Evolutionary conservation across 2,888 invertebrate genomes (phyloP).

Genomic region (Coleophora deauratella): DNA sequence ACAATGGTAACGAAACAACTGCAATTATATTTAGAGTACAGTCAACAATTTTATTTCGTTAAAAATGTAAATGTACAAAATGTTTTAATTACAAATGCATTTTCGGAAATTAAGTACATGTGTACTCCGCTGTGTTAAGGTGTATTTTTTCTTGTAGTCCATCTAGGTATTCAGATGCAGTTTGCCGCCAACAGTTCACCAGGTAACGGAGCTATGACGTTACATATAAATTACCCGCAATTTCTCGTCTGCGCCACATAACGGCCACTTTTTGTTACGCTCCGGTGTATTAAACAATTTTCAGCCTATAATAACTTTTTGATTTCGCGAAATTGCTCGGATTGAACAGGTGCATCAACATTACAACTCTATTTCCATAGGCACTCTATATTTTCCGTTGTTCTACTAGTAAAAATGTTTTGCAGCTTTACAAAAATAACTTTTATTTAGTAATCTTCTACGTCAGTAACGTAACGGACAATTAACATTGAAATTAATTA

Average conservation of each 20-base stretch:
- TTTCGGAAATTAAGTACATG: too few relatives aligned
- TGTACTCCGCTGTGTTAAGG: too few relatives aligned
- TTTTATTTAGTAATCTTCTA: conserved; percentile 24
- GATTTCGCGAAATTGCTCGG: neutral
- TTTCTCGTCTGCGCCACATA: conserved; percentile 5
- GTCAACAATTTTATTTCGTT: too few relatives aligned
- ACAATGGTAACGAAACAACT: conserved; percentile 1
- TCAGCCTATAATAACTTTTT: neutral
- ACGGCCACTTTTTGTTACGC: neutral
- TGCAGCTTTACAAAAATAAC: conserved; percentile 20
- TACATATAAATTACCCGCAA: conserved; percentile 8
- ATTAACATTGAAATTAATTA: conserved; percentile 53
- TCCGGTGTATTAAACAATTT: neutral
- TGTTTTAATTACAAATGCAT: too few relatives aligned
- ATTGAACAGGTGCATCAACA: neutral
- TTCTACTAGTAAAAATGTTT: too few relatives aligned
- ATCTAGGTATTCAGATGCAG: too few relatives aligned
- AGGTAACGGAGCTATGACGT: conserved; percentile 4
- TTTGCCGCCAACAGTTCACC: too few relatives aligned
- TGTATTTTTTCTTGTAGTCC: too few relatives aligned
- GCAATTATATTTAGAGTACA: too few relatives aligned
- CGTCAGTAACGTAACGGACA: conserved; percentile 45
- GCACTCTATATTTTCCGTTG: too few relatives aligned
- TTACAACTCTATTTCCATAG: too few relatives aligned
- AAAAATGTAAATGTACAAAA: too few relatives aligned